A percentile compares a stretch with the other conserved stretches of the same genome.
Conservation (phyloP, 2,888 invertebrate species). For the Onthophagus sagittarius region DNA sequence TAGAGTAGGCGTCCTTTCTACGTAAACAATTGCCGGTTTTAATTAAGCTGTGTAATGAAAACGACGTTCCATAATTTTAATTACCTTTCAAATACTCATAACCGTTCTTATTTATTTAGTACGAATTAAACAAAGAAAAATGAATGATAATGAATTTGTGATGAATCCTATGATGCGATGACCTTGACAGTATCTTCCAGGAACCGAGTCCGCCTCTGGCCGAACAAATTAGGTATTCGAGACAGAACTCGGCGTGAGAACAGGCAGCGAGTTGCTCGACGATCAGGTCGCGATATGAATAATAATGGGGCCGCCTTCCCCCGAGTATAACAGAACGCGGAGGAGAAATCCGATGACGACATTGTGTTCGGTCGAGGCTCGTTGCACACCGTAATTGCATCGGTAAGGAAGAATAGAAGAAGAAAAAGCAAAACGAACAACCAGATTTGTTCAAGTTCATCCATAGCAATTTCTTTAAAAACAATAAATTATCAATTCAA, state of each 20-base stretch:
- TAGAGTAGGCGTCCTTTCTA: not conserved
- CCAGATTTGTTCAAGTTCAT: not conserved
- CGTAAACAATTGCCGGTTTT: not conserved
- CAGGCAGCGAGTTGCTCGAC: not conserved
- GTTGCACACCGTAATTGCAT: not conserved
- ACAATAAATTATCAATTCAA: too few species aligned
- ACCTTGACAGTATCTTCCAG: not conserved
- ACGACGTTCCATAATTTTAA: too few species aligned
- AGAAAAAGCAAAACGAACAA: not conserved
- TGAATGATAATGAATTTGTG: not conserved
- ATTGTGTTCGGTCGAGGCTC: not conserved
- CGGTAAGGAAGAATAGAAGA: not conserved
- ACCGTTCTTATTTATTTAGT: not conserved
- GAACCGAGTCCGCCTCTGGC: not conserved
- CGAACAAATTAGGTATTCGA: not conserved
- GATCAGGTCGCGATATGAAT: not conserved
- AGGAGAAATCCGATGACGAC: not conserved
- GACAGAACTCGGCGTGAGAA: not conserved
- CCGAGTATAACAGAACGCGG: not conserved
- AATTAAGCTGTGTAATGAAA: not conserved
- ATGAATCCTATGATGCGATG: not conserved
- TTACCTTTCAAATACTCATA: not conserved
- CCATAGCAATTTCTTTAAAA: not conserved
- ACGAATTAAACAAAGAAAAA: not conserved
- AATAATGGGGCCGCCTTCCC: not conserved